Evolutionary conservation across 2,113 vertebrate species (phyloP).

Genomic region (Ginglymostoma cirratum): DNA sequence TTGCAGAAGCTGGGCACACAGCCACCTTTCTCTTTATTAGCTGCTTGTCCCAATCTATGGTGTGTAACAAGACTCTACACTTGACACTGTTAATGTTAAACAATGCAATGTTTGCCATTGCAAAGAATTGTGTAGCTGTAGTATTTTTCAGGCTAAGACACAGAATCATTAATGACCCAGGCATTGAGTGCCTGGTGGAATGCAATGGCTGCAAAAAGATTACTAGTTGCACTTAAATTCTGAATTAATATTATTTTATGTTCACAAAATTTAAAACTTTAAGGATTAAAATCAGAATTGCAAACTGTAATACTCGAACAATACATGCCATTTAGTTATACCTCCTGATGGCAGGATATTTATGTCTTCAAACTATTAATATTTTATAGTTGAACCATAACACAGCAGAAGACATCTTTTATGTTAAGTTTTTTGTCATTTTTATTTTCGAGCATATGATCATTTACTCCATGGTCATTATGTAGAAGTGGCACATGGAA

Average conservation of each 20-base stretch:
- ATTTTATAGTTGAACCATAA: slow-evolving; percentile 31
- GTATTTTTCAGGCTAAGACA: neutral
- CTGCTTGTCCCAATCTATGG: neutral
- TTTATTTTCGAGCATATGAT: slow-evolving; percentile 33
- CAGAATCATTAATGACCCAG: neutral
- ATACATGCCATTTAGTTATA: slow-evolving; percentile 3
- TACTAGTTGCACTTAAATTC: neutral
- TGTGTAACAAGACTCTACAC: neutral
- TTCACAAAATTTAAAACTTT: neutral
- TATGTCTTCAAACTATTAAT: slow-evolving; percentile 17
- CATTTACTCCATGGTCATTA: slow-evolving; percentile 18
- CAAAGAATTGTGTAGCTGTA: neutral
- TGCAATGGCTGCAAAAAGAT: neutral
- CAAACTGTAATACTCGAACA: neutral
- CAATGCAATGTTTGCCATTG: neutral
- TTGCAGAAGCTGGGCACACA: neutral
- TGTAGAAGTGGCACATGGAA: slow-evolving; percentile 12
- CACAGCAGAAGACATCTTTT: neutral
- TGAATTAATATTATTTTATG: slow-evolving; percentile 15
- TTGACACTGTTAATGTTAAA: neutral
- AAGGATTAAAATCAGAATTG: neutral
- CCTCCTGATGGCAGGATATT: neutral
- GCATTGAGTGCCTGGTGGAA: neutral
- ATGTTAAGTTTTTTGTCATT: slow-evolving; percentile 29
- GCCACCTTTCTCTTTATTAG: too few relatives aligned